These are phyloP conservation scores for Euphydryas editha DNA, from an alignment of 2,888 invertebrate species.

Conservation along the genomic window DNA sequence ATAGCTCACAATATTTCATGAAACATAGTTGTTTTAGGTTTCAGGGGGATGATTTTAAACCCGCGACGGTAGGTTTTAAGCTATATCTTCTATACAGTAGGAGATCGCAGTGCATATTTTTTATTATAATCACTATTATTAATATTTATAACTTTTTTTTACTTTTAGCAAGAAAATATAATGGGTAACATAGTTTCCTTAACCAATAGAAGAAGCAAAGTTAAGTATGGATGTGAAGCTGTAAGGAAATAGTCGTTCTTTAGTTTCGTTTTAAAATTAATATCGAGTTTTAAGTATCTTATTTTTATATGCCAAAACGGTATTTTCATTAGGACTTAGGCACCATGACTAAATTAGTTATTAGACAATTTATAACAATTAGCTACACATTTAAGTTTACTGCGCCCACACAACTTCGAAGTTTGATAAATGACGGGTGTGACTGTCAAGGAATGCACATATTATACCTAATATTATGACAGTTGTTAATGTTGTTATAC, in stretches of 20 bases:
- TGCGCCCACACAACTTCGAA: slow-evolving; percentile 31
- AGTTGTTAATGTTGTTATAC: slow-evolving; percentile 15
- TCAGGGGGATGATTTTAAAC: no score
- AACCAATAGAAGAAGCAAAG: not conserved
- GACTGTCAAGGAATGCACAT: slow-evolving; percentile 53
- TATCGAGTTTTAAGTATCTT: not conserved
- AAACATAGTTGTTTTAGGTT: no score
- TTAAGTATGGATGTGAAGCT: not conserved
- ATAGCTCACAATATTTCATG: no score
- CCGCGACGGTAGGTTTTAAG: no score
- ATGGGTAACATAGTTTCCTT: not conserved
- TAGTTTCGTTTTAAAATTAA: not conserved
- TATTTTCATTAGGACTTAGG: slow-evolving; percentile 32
- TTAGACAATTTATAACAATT: slow-evolving; percentile 46
- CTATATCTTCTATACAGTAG: no score
- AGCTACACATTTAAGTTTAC: slow-evolving; percentile 39
- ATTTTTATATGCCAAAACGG: slow-evolving; percentile 31
- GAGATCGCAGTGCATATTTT: no score
- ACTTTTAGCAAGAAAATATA: no score
- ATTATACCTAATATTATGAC: slow-evolving; percentile 19
- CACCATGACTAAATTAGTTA: slow-evolving; percentile 43
- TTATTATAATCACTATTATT: no score
- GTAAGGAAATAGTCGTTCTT: not conserved
- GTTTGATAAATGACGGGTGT: slow-evolving; percentile 39
- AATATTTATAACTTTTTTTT: no score